These are phyloP conservation scores for Maniola jurtina DNA, from an alignment of 1,140 invertebrate species.

Conservation along the genomic window DNA sequence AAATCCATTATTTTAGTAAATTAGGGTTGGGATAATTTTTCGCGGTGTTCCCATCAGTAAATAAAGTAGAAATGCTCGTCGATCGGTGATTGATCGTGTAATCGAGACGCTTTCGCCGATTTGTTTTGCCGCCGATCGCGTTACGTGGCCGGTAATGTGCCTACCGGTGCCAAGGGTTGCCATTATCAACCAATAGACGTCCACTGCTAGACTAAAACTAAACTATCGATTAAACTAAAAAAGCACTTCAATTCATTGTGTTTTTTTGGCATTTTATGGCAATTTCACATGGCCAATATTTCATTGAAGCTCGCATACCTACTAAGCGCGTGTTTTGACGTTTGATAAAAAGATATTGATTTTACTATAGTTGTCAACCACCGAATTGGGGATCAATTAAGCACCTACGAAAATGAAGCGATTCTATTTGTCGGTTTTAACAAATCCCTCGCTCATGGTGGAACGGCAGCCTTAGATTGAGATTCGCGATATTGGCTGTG, in stretches of 20 bases:
- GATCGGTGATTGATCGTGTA: constrained; percentile 29
- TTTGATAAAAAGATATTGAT: no score
- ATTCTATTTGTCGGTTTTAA: not conserved
- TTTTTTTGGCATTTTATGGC: no score
- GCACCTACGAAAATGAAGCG: no score
- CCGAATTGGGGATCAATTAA: no score
- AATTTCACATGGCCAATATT: no score
- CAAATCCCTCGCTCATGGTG: not conserved
- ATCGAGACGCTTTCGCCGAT: constrained; percentile 21
- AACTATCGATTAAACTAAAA: no score
- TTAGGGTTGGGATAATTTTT: not conserved
- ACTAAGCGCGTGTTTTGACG: no score
- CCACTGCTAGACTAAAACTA: not conserved
- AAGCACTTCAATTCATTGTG: no score
- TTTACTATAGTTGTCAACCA: no score
- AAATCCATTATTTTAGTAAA: not conserved
- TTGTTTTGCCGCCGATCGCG: constrained; percentile 19
- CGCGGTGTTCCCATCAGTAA: not conserved
- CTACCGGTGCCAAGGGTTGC: not conserved
- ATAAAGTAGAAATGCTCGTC: constrained; percentile 17
- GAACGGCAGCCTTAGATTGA: not conserved
- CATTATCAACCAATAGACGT: not conserved
- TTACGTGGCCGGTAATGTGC: constrained; percentile 12
- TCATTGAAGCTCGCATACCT: no score
- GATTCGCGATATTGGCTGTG: not conserved